Conservation (phyloP, 2,113 vertebrate species). For the Onychostruthus taczanowskii region DNA sequence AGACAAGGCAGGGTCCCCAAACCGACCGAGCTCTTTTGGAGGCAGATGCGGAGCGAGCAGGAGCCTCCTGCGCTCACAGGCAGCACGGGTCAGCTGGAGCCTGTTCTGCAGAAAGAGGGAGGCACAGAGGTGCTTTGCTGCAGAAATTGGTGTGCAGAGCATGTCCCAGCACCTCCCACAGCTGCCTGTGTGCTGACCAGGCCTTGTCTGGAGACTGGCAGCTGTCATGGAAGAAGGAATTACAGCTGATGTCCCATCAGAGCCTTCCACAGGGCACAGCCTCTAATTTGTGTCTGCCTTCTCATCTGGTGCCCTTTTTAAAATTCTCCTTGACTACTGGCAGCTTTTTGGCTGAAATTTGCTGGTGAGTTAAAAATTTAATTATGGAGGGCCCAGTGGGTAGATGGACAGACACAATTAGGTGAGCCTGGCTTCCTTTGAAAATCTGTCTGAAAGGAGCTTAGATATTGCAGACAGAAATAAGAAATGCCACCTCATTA, state of each 20-base stretch:
- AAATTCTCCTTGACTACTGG: not conserved
- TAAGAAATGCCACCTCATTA: not conserved
- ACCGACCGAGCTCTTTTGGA: not conserved
- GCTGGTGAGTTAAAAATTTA: not conserved
- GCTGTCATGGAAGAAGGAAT: not conserved
- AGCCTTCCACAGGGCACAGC: not conserved
- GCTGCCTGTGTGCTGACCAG: not conserved
- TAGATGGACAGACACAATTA: not conserved
- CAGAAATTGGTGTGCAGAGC: not conserved
- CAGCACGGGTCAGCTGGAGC: not conserved
- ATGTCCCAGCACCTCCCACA: not conserved
- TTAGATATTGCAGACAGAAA: not conserved
- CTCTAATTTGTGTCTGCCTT: not conserved
- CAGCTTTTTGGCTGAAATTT: not conserved
- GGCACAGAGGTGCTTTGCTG: not conserved
- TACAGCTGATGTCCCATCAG: fast-evolving
- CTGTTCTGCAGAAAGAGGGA: not conserved
- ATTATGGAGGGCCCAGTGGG: not conserved
- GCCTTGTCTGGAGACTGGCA: not conserved
- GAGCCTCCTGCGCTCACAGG: not conserved
- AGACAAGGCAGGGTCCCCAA: not conserved
- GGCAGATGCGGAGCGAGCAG: not conserved
- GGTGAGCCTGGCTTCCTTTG: not conserved
- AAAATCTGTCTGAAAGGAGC: not conserved
- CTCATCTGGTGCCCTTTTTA: not conserved